Base-by-base conservation (phyloP, 2,797 vertebrate genomes). In the Taenioides sp. region DNA sequence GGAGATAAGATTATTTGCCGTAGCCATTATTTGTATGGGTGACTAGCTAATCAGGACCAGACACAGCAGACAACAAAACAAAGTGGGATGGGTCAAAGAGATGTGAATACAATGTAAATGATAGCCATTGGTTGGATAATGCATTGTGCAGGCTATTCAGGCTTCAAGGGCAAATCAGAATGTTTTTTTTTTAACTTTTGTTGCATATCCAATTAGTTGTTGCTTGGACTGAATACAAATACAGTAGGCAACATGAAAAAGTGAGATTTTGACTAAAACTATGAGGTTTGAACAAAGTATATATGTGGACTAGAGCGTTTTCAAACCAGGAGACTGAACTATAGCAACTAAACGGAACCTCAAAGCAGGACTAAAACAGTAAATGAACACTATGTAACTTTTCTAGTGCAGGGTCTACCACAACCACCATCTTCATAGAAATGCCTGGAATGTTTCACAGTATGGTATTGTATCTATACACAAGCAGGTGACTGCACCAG, bases 1-100 rank as follows among this genome's bases (percentile, higher is more conserved):
- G 31, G 28, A 34, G 59, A 61, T 61, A 61, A 34, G 59, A n/a
- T 28, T 34, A 61, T 61, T 61, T 61, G 59, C 59, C 37, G 59
- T 9, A 11, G 28, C 20, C 28, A 61, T 61, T 61, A 28, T 61
- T 61, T 20, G 10, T 34, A 61, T 2, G 59, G 6, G 4, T 18
- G 12, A 34, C 7, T 0, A n/a, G 9, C 28, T 34, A 34, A 61
- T 61, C 59, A 12, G 18, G 22, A 10, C 54, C 54, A 23, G 54
- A 55, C 22, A 1, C 17, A 7, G 9, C 59, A 34, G 59, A 31
- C 59, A 61, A 61, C 59, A 20, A 9, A 61, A 10, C 59, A 34
- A 61, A 59, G 34, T 34, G 59, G 31, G 31, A 61, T 47, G 43
- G 6, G 12, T 16, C 28, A 61, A 20, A 34, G 59, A 20, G 27